Base-by-base conservation (phyloP, 2,888 invertebrate species). In the Rhyacophila evoluta region DNA sequence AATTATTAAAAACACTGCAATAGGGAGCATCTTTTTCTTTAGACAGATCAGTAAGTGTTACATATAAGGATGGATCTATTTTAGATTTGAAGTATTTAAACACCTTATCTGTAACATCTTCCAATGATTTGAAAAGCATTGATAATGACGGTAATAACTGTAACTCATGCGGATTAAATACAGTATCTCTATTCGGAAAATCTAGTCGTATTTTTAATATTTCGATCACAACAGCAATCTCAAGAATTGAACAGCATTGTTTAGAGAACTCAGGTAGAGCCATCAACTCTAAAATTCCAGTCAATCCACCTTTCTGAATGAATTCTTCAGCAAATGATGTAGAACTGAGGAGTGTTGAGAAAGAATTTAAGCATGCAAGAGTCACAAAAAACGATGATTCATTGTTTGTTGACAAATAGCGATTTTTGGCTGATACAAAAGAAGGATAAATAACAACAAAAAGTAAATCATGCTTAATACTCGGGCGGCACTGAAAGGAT, bases 381-480 rank as follows among this genome's bases (percentile, higher is more conserved):
- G 92, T 88, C 0, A 92, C 85, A 83, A 92, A 92, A 80, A 91
- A 91, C 0, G 91, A 88, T 0, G 88, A 85, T n/a, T 90, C 89
- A 15, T 87, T 88, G 77, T 87, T 85, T 1, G 87, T 85, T 67
- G 88, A 88, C 15, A 88, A 87, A 82, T 90, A 92, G 77, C 87
- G 84, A 71, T 87, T 87, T 83, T 91, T 91, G 0, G 91, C 89
- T 5, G 88, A 90, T 10, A 92, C 86, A 82, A 93, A 92, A 0
- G 90, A 91, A 0, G 92, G 92, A 83, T 91, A 91, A 74, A 92
- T 91, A 0, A 93, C 91, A 74, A 89, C 88, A 81, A 91, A 90
- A 0, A 93, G 87, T 15, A 93, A 85, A 82, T 92, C 91, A 41
- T 89, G 88, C 81, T 90, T 91, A 84, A 92, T 90, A 79, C 89